Evolutionary conservation across 2,888 invertebrate genomes (phyloP).

Genomic region (Dorcus hopei): DNA sequence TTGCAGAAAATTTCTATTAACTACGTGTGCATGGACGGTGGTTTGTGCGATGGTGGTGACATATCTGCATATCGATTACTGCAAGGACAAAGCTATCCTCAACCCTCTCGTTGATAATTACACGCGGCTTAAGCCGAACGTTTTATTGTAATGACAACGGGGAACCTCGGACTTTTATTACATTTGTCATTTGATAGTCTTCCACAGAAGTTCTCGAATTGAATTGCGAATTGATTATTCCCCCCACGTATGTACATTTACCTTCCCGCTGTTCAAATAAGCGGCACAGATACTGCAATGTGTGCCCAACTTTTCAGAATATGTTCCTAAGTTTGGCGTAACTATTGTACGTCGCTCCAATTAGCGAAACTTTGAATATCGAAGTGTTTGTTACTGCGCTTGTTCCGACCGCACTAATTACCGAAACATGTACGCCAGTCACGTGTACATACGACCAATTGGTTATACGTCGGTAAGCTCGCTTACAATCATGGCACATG

Average conservation of each 20-base stretch:
- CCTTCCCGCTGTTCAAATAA: conserved; percentile 15
- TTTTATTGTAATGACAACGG: conserved; percentile 45
- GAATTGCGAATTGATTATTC: conserved; percentile 35
- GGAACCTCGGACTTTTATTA: conserved; percentile 41
- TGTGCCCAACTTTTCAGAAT: background rate
- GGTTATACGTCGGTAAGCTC: background rate
- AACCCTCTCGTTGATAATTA: conserved; percentile 42
- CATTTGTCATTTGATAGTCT: conserved; percentile 46
- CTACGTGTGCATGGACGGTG: background rate
- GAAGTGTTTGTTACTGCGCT: conserved; percentile 7
- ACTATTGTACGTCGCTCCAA: conserved; percentile 2
- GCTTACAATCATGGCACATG: no score
- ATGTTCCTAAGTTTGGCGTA: background rate
- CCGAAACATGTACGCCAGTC: conserved; percentile 19
- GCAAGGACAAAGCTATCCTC: conserved; percentile 23
- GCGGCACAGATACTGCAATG: background rate
- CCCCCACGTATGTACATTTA: conserved; percentile 25
- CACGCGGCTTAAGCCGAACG: conserved; percentile 43
- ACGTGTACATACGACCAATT: conserved; percentile 22
- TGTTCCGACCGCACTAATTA: conserved; percentile 24
- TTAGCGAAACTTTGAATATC: conserved; percentile 9
- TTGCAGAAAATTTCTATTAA: background rate
- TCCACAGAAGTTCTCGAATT: conserved; percentile 31
- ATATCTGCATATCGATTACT: conserved; percentile 22
- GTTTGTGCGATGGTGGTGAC: background rate